Conservation (phyloP, 2,113 vertebrate genomes). For the Turdus rufiventris region DNA sequence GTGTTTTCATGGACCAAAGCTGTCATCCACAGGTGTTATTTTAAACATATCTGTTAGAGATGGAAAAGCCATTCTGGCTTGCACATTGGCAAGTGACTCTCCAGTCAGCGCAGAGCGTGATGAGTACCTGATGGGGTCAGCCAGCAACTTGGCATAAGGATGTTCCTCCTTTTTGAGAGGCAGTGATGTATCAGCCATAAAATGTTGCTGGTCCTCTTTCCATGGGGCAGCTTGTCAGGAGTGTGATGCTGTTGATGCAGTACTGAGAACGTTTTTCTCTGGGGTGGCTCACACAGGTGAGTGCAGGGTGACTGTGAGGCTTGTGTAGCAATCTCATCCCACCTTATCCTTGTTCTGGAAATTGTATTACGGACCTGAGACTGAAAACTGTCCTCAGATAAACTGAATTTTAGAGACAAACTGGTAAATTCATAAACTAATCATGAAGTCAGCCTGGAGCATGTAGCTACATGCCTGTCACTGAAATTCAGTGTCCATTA, state of each 20-base stretch:
- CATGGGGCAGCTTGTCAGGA: not conserved
- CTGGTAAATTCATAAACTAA: not conserved
- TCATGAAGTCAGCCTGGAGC: not conserved
- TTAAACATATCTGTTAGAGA: not conserved
- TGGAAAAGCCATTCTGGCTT: not conserved
- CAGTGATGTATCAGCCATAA: not conserved
- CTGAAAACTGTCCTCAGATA: not conserved
- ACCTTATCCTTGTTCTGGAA: not conserved
- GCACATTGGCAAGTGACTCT: not conserved
- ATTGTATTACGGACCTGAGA: not conserved
- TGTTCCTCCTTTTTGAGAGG: not conserved
- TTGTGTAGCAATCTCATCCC: not conserved
- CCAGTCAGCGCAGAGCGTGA: not conserved
- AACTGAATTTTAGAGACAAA: not conserved
- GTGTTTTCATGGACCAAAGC: conserved; percentile 3
- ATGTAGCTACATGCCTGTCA: not conserved
- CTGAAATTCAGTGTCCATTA: not conserved
- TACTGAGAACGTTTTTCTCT: not conserved
- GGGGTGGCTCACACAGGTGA: not conserved
- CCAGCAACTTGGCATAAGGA: not conserved
- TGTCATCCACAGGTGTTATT: not conserved
- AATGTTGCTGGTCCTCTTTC: not conserved
- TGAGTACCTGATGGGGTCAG: not conserved
- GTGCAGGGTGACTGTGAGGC: not conserved
- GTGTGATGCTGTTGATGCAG: not conserved